phyloP scores from a whole-genome alignment of 2,888 invertebrate species.

The Drosophila basisetae region DNA sequence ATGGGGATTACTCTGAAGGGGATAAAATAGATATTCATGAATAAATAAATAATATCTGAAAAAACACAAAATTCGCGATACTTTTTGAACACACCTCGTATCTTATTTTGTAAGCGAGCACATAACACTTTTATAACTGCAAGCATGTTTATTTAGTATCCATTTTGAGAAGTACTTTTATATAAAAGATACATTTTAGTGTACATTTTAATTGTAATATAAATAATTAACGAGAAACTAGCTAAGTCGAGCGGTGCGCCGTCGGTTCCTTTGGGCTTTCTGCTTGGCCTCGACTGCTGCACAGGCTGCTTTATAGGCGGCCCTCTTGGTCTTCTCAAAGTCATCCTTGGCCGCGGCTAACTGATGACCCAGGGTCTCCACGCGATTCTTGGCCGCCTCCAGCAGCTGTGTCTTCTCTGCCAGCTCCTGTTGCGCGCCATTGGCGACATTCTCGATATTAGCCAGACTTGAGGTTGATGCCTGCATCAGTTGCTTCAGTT shows the following conservation, averaged over 20 bases:
- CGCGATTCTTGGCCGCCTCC: slow-evolving; percentile 88
- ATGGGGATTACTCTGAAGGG: too few relatives aligned
- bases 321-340: slow-evolving; percentile 89
- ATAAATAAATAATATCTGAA: too few relatives aligned
- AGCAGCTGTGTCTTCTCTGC: slow-evolving; percentile 89
- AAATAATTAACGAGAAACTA: not conserved
- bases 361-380: slow-evolving; percentile 88
- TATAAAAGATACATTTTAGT: slow-evolving; percentile 2
- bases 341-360: slow-evolving; percentile 88
- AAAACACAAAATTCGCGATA: too few relatives aligned
- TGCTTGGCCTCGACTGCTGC: slow-evolving; percentile 90
- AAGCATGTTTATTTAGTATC: too few relatives aligned
- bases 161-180: too few relatives aligned
- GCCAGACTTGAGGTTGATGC: slow-evolving; percentile 87
- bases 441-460: slow-evolving; percentile 88
- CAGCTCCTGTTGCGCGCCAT: slow-evolving; percentile 88
- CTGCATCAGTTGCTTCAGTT: slow-evolving; percentile 85
- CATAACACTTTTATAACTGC: not conserved
- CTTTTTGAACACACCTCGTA: too few relatives aligned
- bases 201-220: not conserved
- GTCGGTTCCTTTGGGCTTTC: slow-evolving; percentile 63
- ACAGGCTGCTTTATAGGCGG: slow-evolving; percentile 89
- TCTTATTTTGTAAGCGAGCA: not conserved
- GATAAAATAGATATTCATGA: too few relatives aligned
- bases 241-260: not conserved